Base-by-base conservation (phyloP, 2,113 vertebrate species). In the Cathartes aura region DNA sequence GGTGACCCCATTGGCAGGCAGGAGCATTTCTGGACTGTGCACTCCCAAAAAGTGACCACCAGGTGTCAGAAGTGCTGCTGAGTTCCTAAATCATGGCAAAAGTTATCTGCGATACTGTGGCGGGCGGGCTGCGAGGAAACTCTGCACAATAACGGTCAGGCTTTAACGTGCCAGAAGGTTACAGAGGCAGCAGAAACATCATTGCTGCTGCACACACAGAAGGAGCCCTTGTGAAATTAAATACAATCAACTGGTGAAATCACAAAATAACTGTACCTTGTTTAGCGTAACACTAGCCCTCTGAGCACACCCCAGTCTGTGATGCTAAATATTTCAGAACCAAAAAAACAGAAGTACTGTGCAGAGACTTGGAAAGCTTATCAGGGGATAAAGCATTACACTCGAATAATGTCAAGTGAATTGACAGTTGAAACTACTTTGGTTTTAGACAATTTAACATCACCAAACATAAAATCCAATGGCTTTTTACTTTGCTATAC, bases 41-140 rank as follows among this genome's bases (percentile, higher is more conserved):
- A 97, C 42, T 98, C 96, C 95, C 91, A 47, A 29, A 20, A 19
- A 66, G n/a, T 71, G 36, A 63, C 99, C 99, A 98, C 98, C 94
- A 99, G 99, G 98, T 98, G 99, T 98, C 99, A 99, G 95, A 90
- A 97, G 98, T 73, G 98, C 89, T 10, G 90, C 96, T 88, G 83
- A 26, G 38, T 70, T 93, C 89, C 93, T 79, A 64, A 76, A 62
- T 23, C 60, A 1, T 2, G 26, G 74, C 86, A 67, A 21, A 52
- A 92, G 83, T 64, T 84, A 12, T 6, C n/a, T 23, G 50, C 1
- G 10, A 30, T 18, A 43, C 2, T 7, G 36, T 21, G 66, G 12
- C 22, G 6, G 59, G 42, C 2, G 14, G 40, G 56, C 36, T 30
- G 74, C 6, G 5, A 40, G 29, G 36, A 45, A 45, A 56, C 20